Conservation (phyloP, 2,113 vertebrate genomes). For the Dissostichus mawsoni region DNA sequence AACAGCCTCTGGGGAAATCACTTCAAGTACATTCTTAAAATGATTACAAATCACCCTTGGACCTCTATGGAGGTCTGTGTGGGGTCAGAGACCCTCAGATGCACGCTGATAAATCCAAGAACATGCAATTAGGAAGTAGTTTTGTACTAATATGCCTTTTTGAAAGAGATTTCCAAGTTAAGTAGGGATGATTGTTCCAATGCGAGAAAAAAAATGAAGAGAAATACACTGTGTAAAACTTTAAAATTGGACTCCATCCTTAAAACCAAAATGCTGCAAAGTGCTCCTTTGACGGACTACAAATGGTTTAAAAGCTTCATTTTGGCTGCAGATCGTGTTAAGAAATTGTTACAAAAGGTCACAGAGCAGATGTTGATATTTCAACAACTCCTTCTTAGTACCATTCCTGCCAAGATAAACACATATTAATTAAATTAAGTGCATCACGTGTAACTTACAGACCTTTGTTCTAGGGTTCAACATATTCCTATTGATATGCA, state of each 20-base stretch:
- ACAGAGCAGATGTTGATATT: background rate
- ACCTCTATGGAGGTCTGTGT: conserved; percentile 11
- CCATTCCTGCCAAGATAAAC: conserved; percentile 23
- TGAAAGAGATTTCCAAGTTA: conserved; percentile 5
- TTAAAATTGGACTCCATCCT: background rate
- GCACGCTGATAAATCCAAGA: conserved; percentile 9
- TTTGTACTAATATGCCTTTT: conserved; percentile 1
- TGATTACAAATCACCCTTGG: conserved; percentile 69
- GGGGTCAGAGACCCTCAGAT: conserved; percentile 13
- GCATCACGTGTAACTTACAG: conserved; percentile 1
- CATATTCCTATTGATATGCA: conserved; percentile 19
- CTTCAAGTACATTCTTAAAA: conserved; percentile 76
- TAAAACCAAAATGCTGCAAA: background rate
- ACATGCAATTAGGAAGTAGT: background rate
- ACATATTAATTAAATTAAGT: conserved; percentile 2
- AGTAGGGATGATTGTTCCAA: conserved; percentile 14
- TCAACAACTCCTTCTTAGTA: background rate
- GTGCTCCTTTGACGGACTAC: background rate
- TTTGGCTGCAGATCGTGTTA: background rate
- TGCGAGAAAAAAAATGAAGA: background rate
- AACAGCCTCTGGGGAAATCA: conserved; percentile 55
- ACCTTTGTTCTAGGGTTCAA: conserved; percentile 18
- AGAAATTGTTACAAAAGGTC: background rate
- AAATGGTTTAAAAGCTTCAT: background rate
- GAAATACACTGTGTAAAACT: conserved; percentile 10